These are phyloP conservation scores for Ptychoptera contaminata DNA, from an alignment of 2,888 invertebrate species.

Conservation along the genomic window DNA sequence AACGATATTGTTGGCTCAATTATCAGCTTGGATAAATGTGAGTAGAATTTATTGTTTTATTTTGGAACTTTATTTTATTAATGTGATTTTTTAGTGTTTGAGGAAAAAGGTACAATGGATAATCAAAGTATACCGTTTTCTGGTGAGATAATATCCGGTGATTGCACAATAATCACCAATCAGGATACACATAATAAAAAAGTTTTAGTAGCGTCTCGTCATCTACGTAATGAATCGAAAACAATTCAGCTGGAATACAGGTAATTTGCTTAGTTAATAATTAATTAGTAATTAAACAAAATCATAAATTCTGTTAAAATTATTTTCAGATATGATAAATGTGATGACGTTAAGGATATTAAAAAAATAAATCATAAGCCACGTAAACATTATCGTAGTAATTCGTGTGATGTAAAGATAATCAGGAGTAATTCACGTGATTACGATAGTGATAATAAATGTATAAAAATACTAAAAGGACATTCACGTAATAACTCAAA, in stretches of 20 bases:
- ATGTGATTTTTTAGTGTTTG: constrained; percentile 43
- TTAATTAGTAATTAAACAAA: not conserved
- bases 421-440: constrained; percentile 28
- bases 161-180: constrained; percentile 7
- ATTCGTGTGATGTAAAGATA: constrained; percentile 32
- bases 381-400: constrained; percentile 30
- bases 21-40: constrained; percentile 71
- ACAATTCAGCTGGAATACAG: constrained; percentile 45
- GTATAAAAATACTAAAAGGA: not conserved
- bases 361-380: constrained; percentile 18
- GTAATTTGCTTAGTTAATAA: constrained; percentile 17
- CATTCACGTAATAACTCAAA: constrained; percentile 5
- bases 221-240: constrained; percentile 44
- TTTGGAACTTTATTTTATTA: constrained; percentile 2
- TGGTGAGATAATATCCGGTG: constrained; percentile 21
- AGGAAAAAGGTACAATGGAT: constrained; percentile 47
- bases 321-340: constrained; percentile 25
- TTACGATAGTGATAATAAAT: constrained; percentile 14
- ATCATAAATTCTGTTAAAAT: not conserved
- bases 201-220: constrained; percentile 36
- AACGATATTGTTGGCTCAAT: constrained; percentile 63
- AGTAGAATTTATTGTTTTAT: constrained; percentile 20
- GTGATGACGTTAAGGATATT: constrained; percentile 14
- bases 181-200: constrained; percentile 11
- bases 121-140: constrained; percentile 23